phyloP scores from a whole-genome alignment of 2,888 invertebrate genomes.

The Biston stratarius region DNA sequence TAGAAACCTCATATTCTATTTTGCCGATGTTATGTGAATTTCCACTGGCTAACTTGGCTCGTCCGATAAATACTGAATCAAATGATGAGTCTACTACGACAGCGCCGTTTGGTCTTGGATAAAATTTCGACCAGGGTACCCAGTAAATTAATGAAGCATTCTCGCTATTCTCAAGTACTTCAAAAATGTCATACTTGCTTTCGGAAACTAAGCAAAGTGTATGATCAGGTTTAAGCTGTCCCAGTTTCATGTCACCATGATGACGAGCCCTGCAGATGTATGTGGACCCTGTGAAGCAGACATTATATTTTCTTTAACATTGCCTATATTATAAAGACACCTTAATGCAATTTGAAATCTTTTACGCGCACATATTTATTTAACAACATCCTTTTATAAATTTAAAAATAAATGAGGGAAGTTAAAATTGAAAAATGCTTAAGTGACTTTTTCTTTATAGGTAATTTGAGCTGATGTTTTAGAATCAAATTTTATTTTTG shows the following conservation, averaged over 20 bases:
- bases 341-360: too few relatives aligned
- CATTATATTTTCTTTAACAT: neutral
- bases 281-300: constrained; percentile 76
- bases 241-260: constrained; percentile 91
- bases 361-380: too few relatives aligned
- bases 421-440: too few relatives aligned
- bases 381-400: too few relatives aligned
- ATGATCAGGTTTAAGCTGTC: constrained; percentile 88
- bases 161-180: constrained; percentile 92
- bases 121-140: constrained; percentile 91
- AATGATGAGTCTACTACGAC: constrained; percentile 86
- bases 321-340: neutral
- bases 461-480: too few relatives aligned
- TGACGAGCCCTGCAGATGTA: constrained; percentile 91
- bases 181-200: constrained; percentile 87
- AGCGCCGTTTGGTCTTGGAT: constrained; percentile 88
- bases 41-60: constrained; percentile 64
- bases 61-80: constrained; percentile 74
- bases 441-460: too few relatives aligned
- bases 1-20: constrained; percentile 88
- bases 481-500: too few relatives aligned
- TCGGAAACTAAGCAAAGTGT: constrained; percentile 88
- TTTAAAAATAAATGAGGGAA: too few relatives aligned
- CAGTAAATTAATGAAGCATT: constrained; percentile 92
- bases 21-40: constrained; percentile 89